phyloP scores from a whole-genome alignment of 2,888 invertebrate species.

The Clostera curtula region DNA sequence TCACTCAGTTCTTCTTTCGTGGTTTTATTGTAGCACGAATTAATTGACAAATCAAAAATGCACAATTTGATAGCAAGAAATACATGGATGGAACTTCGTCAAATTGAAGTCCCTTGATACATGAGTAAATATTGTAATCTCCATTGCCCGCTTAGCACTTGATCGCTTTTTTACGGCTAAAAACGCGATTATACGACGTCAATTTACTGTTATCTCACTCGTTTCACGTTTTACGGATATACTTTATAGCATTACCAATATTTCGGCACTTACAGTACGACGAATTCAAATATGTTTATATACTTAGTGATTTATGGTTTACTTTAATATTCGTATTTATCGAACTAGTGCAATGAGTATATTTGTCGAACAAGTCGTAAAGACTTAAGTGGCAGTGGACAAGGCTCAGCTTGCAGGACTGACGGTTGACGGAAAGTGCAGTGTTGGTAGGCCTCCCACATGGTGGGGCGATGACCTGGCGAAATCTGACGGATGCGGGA shows the following conservation, averaged over 20 bases:
- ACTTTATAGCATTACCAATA: slow-evolving; percentile 18
- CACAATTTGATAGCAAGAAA: too few species aligned
- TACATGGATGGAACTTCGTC: not conserved
- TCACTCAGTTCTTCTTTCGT: too few species aligned
- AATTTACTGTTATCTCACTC: slow-evolving; percentile 24
- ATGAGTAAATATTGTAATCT: slow-evolving; percentile 9
- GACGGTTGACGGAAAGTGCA: too few species aligned
- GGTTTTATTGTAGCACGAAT: too few species aligned
- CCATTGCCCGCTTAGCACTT: slow-evolving; percentile 20
- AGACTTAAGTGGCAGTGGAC: too few species aligned
- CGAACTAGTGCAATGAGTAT: too few species aligned
- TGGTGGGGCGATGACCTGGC: too few species aligned
- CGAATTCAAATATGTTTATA: slow-evolving; percentile 14
- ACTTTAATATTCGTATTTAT: slow-evolving; percentile 28
- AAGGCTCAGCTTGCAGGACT: too few species aligned
- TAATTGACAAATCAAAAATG: too few species aligned
- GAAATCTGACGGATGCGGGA: too few species aligned
- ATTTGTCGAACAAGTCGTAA: too few species aligned
- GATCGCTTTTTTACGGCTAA: slow-evolving; percentile 21
- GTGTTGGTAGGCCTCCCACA: too few species aligned
- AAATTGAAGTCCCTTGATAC: slow-evolving; percentile 1
- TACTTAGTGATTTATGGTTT: slow-evolving; percentile 18
- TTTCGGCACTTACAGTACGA: slow-evolving; percentile 18
- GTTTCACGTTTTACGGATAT: slow-evolving; percentile 20
- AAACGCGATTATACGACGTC: slow-evolving; percentile 22